Evolutionary conservation across 2,797 vertebrate genomes (phyloP), one percentile per base, ranked within the genome.

Genomic region (Phalanger gymnotis): DNA sequence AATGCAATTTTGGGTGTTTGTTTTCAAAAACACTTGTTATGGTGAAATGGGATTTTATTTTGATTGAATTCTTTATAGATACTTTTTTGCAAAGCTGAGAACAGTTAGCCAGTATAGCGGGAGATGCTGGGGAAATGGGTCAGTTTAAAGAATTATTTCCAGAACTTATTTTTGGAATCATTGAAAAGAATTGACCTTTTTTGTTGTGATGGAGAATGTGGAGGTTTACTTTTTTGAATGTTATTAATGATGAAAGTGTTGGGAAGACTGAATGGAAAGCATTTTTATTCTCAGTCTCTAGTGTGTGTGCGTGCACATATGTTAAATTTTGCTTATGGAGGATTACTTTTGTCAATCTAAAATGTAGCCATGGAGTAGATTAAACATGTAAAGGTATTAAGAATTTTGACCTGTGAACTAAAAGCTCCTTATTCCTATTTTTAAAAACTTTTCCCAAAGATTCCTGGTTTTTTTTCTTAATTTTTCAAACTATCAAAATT

Each of bases 331-430:
- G 31, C 57, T 11, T 90, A 57, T 56, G 16, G 40, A 89, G 13
- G 90, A 3, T n/a, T 4, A 11, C 34, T 93, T 93, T 90, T 47
- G 9, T 90, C 0, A 81, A 54, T 92, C 16, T 94, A 66, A 91
- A 96, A 31, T 51, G 0, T 73, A 53, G 27, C 89, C 90, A 14
- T 95, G 55, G 93, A 53, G 5, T 40, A 30, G 58, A 61, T 53
- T 89, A 81, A 81, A 81, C 6, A 22, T 27, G 25, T 25, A 47
- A 54, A 87, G 16, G 91, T 96, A 55, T 95, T 66, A 34, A 55
- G 81, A 61, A 14, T 92, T 97, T 97, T 92, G 28, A 27, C 90
- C 28, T 61, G 40, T 47, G 95, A 89, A 52, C 54, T 96, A 54
- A 90, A 34, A 73, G 34, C 58, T 93, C 89, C 14, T 92, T 81